A percentile compares a stretch with the other conserved stretches of the same genome.
Evolutionary conservation across 2,797 vertebrate genomes (phyloP).

Genomic region (Lagocephalus sceleratus): DNA sequence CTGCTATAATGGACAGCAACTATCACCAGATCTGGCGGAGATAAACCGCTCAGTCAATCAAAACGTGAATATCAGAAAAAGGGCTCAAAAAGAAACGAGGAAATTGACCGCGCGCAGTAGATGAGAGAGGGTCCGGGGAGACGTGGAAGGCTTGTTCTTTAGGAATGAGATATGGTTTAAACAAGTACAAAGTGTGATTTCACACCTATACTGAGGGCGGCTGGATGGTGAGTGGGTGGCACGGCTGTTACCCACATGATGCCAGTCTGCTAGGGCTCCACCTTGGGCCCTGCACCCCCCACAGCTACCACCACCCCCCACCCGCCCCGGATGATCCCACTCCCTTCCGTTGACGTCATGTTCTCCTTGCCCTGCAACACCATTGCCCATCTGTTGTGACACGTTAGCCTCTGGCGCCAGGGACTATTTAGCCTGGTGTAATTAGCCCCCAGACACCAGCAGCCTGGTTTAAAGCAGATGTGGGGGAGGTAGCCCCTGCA

Average conservation of each 20-base stretch:
- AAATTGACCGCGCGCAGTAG: conserved; percentile 23
- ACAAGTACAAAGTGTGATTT: conserved; percentile 69
- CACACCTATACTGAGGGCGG: conserved; percentile 69
- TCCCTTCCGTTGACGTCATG: conserved; percentile 61
- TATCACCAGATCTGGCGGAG: neutral
- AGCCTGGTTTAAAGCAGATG: conserved; percentile 79
- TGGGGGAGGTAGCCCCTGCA: conserved; percentile 63
- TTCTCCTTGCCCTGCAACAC: conserved; percentile 69
- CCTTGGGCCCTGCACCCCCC: conserved; percentile 51
- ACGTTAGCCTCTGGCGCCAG: conserved; percentile 71
- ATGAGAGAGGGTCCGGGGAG: conserved; percentile 44
- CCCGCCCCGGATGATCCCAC: conserved; percentile 1
- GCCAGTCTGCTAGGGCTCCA: conserved; percentile 71
- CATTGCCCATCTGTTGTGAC: conserved; percentile 78
- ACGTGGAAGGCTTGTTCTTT: conserved; percentile 42
- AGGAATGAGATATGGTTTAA: conserved; percentile 51
- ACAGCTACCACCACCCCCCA: neutral
- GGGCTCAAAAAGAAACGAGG: conserved; percentile 13
- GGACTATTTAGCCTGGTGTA: conserved; percentile 75
- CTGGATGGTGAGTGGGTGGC: conserved; percentile 70
- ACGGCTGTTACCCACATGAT: conserved; percentile 71
- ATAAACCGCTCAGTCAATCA: too few species aligned
- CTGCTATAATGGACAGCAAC: conserved; percentile 14
- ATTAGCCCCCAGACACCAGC: conserved; percentile 79
- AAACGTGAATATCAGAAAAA: too few species aligned